phyloP scores from a whole-genome alignment of 2,797 vertebrate species.

The Eupleurogrammus muticus region DNA sequence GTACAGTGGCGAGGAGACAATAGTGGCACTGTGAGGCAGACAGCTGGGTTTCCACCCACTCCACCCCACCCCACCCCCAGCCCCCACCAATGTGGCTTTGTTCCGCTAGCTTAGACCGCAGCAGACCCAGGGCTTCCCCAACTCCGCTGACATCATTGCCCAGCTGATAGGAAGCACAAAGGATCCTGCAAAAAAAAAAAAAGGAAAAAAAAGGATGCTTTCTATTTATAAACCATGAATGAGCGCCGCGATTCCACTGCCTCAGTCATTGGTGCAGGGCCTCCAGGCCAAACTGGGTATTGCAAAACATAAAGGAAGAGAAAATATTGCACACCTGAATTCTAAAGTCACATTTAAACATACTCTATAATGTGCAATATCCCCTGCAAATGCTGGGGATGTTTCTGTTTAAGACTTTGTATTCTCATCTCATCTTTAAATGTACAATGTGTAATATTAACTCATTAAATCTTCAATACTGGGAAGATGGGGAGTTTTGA shows the following conservation, averaged over 20 bases:
- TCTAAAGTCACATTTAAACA: no score
- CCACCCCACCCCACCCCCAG: slow-evolving; percentile 21
- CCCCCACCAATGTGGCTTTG: slow-evolving; percentile 64
- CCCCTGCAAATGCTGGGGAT: no score
- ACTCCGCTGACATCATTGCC: slow-evolving; percentile 76
- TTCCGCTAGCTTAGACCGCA: slow-evolving; percentile 61
- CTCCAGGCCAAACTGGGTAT: slow-evolving; percentile 35
- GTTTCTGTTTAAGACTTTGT: no score
- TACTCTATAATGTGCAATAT: no score
- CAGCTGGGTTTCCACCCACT: slow-evolving; percentile 67
- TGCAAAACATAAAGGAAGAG: slow-evolving; percentile 22
- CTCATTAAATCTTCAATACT: no score
- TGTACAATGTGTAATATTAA: no score
- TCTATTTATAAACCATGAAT: slow-evolving; percentile 70
- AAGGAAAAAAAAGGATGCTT: slow-evolving; percentile 30
- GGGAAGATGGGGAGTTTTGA: no score
- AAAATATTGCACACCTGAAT: slow-evolving; percentile 14
- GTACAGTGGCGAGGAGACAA: slow-evolving; percentile 70
- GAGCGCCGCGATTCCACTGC: slow-evolving; percentile 34
- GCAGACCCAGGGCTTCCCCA: slow-evolving; percentile 77
- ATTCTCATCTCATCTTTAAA: no score
- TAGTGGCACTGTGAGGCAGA: slow-evolving; percentile 71
- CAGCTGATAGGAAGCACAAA: slow-evolving; percentile 78
- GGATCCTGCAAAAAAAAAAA: slow-evolving; percentile 19
- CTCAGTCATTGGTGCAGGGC: slow-evolving; percentile 28